Conservation (phyloP, 2,113 vertebrate species). For the Indicator indicator region DNA sequence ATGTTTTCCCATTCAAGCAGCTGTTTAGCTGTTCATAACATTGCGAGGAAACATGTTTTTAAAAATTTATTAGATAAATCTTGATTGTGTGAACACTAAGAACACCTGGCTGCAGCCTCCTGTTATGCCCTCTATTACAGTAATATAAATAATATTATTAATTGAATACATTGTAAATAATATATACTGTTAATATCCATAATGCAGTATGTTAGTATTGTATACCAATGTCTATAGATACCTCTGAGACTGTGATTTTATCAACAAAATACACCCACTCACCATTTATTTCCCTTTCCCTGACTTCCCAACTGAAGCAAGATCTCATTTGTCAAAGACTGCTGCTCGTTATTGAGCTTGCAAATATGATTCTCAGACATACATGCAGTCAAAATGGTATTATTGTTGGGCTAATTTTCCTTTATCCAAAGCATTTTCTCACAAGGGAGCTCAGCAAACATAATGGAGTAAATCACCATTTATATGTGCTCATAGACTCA, state of each 20-base stretch:
- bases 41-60: not conserved
- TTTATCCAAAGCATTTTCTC: not conserved
- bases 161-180: not conserved
- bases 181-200: not conserved
- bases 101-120: not conserved
- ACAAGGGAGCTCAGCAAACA: not conserved
- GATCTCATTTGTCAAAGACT: not conserved
- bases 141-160: not conserved
- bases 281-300: not conserved
- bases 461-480: not conserved
- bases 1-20: not conserved
- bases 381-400: not conserved
- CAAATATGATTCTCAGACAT: conserved; percentile 24
- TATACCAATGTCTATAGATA: not conserved
- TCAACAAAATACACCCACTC: not conserved
- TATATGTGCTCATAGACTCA: not conserved
- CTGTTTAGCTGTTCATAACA: conserved; percentile 1
- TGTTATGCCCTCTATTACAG: not conserved
- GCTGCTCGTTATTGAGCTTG: not conserved
- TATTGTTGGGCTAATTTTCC: not conserved
- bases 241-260: not conserved
- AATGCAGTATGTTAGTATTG: not conserved
- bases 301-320: not conserved
- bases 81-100: not conserved
- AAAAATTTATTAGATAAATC: not conserved